Conservation (phyloP, 2,113 vertebrate species). For the Chlorodrepanis virens region DNA sequence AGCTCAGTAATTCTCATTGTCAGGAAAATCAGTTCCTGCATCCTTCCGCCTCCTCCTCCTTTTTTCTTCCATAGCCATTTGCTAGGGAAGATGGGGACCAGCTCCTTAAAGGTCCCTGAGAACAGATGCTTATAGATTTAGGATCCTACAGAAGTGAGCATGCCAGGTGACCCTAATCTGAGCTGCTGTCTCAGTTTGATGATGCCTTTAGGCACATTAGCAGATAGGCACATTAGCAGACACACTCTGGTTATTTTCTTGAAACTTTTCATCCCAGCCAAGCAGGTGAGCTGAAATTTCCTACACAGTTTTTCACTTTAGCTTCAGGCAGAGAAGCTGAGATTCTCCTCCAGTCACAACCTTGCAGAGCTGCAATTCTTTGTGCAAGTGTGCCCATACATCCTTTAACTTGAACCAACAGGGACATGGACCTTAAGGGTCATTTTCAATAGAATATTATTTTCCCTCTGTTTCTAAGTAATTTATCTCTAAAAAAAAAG, state of each 20-base stretch:
- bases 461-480: background rate
- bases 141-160: background rate
- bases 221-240: background rate
- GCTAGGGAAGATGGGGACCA: background rate
- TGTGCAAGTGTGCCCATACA: background rate
- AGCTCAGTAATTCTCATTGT: background rate
- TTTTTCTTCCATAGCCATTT: background rate
- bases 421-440: background rate
- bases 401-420: background rate
- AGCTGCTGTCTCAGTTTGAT: background rate
- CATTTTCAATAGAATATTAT: background rate
- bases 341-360: background rate
- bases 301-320: background rate
- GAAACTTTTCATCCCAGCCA: background rate
- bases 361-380: background rate
- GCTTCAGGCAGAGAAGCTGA: background rate
- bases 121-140: background rate
- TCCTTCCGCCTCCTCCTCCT: background rate
- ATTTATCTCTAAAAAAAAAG: background rate
- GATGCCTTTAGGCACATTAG: background rate
- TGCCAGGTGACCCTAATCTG: background rate
- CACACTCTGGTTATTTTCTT: background rate
- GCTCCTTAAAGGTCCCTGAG: background rate
- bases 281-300: background rate
- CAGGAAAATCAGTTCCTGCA: background rate